Evolutionary conservation across 2,888 invertebrate genomes (phyloP).

Genomic region (Altica lythri): DNA sequence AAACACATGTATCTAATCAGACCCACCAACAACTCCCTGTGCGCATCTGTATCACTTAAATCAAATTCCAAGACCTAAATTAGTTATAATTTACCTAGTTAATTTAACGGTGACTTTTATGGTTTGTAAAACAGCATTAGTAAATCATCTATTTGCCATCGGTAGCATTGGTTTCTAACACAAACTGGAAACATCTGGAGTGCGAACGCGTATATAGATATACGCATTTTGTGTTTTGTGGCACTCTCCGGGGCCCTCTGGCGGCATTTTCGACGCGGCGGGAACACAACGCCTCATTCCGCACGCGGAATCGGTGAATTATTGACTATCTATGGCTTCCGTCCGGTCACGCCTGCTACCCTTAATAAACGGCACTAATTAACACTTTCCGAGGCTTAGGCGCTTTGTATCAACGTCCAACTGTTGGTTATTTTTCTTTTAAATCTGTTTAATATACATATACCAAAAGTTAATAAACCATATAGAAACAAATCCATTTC

Average conservation of each 20-base stretch:
- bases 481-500: too few relatives aligned
- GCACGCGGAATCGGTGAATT: slow-evolving; percentile 51
- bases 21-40: slow-evolving; percentile 36
- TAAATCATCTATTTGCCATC: slow-evolving; percentile 47
- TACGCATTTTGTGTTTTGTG: slow-evolving; percentile 47
- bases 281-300: slow-evolving; percentile 22
- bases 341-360: slow-evolving; percentile 53
- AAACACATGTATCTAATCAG: slow-evolving; percentile 48
- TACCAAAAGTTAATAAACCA: too few relatives aligned
- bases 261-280: slow-evolving; percentile 16
- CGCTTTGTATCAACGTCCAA: too few relatives aligned
- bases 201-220: slow-evolving; percentile 41
- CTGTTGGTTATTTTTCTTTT: too few relatives aligned
- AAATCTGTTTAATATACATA: too few relatives aligned
- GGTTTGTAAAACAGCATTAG: slow-evolving; percentile 46
- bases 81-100: slow-evolving; percentile 42
- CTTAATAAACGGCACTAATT: slow-evolving; percentile 49
- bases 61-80: slow-evolving; percentile 38
- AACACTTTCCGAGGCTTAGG: slow-evolving; percentile 39
- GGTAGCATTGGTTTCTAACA: slow-evolving; percentile 38
- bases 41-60: slow-evolving; percentile 37
- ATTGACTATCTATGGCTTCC: slow-evolving; percentile 56
- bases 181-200: slow-evolving; percentile 50
- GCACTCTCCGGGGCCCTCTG: too few relatives aligned
- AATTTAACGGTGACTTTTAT: slow-evolving; percentile 45